A percentile compares a stretch with the other conserved stretches of the same genome.
phyloP scores from a whole-genome alignment of 1,140 invertebrate genomes.

The Trichoplusia ni region DNA sequence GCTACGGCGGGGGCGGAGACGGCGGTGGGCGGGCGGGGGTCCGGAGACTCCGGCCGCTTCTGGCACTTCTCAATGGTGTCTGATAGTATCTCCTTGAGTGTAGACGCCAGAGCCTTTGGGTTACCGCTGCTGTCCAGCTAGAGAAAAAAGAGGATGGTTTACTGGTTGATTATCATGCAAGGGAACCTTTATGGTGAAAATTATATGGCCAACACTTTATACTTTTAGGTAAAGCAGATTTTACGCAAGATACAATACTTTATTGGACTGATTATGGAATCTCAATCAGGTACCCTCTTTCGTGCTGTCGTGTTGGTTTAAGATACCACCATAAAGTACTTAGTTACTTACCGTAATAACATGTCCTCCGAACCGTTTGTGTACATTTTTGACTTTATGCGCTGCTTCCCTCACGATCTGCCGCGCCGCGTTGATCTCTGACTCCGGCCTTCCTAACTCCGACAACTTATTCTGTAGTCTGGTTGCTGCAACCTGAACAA shows the following conservation, averaged over 20 bases:
- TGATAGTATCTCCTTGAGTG: constrained; percentile 68
- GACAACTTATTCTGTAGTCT: constrained; percentile 68
- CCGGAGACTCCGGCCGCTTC: constrained; percentile 32
- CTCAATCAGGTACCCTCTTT: too few species aligned
- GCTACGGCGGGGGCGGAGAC: constrained; percentile 51
- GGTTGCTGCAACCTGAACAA: constrained; percentile 59
- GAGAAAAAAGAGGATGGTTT: not conserved
- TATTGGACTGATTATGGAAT: too few species aligned
- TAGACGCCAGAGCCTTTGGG: constrained; percentile 59
- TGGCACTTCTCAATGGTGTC: constrained; percentile 61
- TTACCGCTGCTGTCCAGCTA: constrained; percentile 68
- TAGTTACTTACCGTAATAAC: constrained; percentile 60
- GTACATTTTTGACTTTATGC: constrained; percentile 70
- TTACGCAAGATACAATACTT: too few species aligned
- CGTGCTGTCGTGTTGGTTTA: too few species aligned
- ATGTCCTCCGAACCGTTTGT: constrained; percentile 66
- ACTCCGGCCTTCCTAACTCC: constrained; percentile 66
- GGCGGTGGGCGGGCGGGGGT: constrained; percentile 33
- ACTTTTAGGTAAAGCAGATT: too few species aligned
- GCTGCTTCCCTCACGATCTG: constrained; percentile 67
- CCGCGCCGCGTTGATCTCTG: constrained; percentile 66
- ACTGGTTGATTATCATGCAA: not conserved
- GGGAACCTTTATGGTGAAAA: too few species aligned
- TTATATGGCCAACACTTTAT: too few species aligned
- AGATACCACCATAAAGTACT: not conserved